Evolutionary conservation across 2,797 vertebrate genomes (phyloP).

Genomic region (Smutsia temminckii): DNA sequence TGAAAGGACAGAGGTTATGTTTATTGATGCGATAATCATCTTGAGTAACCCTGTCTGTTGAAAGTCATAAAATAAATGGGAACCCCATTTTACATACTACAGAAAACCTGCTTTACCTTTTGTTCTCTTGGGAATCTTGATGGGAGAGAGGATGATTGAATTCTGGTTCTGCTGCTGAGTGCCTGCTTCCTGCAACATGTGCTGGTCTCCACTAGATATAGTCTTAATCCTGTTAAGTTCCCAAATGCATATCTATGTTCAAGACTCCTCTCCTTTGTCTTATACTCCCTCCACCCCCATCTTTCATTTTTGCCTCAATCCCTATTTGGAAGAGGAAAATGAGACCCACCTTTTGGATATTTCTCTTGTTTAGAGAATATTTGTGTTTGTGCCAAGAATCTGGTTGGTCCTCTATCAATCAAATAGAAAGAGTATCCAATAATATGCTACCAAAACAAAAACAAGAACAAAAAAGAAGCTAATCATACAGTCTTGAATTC

Average conservation of each 20-base stretch:
- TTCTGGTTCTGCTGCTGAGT: not conserved
- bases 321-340: not conserved
- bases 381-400: not conserved
- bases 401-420: not conserved
- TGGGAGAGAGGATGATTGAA: not conserved
- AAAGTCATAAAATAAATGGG: not conserved
- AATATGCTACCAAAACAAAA: not conserved
- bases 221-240: not conserved
- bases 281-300: not conserved
- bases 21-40: not conserved
- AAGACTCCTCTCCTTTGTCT: not conserved
- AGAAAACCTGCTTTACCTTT: not conserved
- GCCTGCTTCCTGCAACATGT: not conserved
- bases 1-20: not conserved
- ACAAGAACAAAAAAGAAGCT: not conserved
- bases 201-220: not conserved
- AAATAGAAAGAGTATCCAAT: not conserved
- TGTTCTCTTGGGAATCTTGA: not conserved
- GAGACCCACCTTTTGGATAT: not conserved
- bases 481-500: not conserved
- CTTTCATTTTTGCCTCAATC: not conserved
- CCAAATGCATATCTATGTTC: not conserved
- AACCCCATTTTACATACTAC: not conserved
- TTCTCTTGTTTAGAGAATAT: not conserved
- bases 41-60: not conserved